phyloP scores from a whole-genome alignment of 2,888 invertebrate species.

The Yponomeuta sedellus region DNA sequence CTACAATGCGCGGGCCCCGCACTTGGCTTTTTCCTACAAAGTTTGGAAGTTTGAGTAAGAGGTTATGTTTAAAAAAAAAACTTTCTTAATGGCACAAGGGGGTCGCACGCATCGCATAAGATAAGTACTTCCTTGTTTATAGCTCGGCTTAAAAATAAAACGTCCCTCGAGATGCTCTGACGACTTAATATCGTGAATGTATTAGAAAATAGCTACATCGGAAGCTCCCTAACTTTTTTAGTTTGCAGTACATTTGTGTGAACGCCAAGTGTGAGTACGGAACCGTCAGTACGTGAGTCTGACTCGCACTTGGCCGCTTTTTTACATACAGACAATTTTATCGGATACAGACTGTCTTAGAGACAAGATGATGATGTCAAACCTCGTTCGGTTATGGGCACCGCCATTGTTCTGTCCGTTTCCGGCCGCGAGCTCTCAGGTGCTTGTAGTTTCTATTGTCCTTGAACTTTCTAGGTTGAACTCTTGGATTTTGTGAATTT shows the following conservation, averaged over 20 bases:
- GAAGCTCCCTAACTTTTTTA: no score
- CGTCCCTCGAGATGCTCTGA: not conserved
- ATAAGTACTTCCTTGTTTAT: no score
- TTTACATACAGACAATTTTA: no score
- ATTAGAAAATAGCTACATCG: no score
- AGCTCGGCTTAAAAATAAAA: not conserved
- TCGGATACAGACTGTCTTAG: no score
- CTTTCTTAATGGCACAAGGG: not conserved
- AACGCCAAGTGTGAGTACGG: no score
- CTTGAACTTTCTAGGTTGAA: conserved; percentile 1
- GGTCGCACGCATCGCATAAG: not conserved
- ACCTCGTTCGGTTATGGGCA: not conserved
- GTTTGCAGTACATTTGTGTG: no score
- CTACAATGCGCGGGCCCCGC: no score
- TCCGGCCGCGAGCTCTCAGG: not conserved
- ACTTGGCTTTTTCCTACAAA: not conserved
- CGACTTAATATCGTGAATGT: not conserved
- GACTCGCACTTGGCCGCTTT: no score
- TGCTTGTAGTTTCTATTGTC: not conserved
- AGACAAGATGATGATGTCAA: not conserved
- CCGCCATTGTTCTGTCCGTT: not conserved
- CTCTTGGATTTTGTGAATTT: not conserved
- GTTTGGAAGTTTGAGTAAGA: no score
- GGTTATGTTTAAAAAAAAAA: not conserved
- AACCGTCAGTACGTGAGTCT: no score